Base-by-base conservation (phyloP, 2,797 vertebrate species). In the Remorina albescens region DNA sequence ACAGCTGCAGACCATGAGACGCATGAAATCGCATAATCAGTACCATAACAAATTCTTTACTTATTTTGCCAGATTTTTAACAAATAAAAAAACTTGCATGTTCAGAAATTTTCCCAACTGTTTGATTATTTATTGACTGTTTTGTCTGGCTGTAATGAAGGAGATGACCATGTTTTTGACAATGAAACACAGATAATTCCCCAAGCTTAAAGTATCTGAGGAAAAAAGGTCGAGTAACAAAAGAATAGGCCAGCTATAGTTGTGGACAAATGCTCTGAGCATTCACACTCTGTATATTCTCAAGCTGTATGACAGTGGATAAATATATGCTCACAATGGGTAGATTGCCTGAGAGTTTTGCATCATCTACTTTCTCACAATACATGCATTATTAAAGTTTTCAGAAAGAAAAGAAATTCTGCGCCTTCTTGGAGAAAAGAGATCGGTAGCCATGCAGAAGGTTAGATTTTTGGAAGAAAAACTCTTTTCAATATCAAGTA, bases 101-200 rank as follows among this genome's bases (percentile, higher is more conserved):
- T 53, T 76, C 34, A 49, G 34, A 32, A 50, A 53, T 39, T 41
- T 53, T 51, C 13, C 34, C 11, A 6, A 25, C 10, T 11, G 23
- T 16, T 62, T 56, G 6, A 44, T 44, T 11, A 32, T 23, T 21
- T 21, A 19, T 13, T n/a, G 1, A 37, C 37, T 47, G 6, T 41
- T 51, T 23, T n/a, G 13, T 53, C 42, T 56, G 6, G 54, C 60
- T 67, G 8, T 69, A 70, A 76, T 73, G 36, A 82, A 60, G 11
- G 4, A 3, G 49, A 71, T 78, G 62, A 81, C 80, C 82, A 78
- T 83, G 59, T 68, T 69, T 83, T 47, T 63, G 23, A 44, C 55
- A 21, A 39, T 9, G 25, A 32, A 39, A 64, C 32, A 15, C 30
- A 21, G 18, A 23, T 64, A 32, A 4, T 54, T 26, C 25, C 18